Evolutionary conservation across 2,888 invertebrate species (phyloP).

Genomic region (Acronicta leporina): DNA sequence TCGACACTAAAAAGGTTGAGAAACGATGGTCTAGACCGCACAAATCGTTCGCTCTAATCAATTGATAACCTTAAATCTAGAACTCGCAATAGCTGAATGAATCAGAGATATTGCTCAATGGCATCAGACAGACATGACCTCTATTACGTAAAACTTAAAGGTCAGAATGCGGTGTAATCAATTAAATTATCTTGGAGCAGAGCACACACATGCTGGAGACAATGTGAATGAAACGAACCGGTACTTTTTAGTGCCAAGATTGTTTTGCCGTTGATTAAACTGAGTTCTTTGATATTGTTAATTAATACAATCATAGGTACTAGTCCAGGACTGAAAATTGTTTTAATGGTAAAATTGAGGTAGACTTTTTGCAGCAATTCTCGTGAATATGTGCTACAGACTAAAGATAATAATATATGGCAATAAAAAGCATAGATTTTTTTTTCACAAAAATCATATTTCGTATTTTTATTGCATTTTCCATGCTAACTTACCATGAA

Average conservation of each 20-base stretch:
- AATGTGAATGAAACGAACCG: conserved; percentile 79
- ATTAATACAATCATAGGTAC: too few species aligned
- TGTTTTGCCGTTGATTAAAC: conserved; percentile 34
- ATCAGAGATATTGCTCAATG: conserved; percentile 36
- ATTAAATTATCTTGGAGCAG: conserved; percentile 54
- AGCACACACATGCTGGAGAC: conserved; percentile 44
- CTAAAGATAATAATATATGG: too few species aligned
- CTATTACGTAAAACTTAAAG: conserved; percentile 45
- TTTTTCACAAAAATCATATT: too few species aligned
- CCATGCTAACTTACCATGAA: too few species aligned
- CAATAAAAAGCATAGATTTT: too few species aligned
- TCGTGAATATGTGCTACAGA: too few species aligned
- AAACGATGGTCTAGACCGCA: conserved; percentile 9
- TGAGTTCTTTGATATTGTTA: conserved; percentile 20
- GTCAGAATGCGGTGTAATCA: conserved; percentile 49
- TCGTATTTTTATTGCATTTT: too few species aligned
- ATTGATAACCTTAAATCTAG: conserved; percentile 15
- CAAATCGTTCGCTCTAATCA: conserved; percentile 19
- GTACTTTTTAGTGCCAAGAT: conserved; percentile 64
- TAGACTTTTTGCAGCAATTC: too few species aligned
- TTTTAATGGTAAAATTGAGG: too few species aligned
- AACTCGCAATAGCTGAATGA: conserved; percentile 42
- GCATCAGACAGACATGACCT: conserved; percentile 22
- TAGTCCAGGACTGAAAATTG: background rate
- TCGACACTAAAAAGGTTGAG: too few species aligned